Evolutionary conservation across 2,113 vertebrate species (phyloP), one percentile per base, ranked within the genome.

Genomic region (Motacilla tschutschensis): DNA sequence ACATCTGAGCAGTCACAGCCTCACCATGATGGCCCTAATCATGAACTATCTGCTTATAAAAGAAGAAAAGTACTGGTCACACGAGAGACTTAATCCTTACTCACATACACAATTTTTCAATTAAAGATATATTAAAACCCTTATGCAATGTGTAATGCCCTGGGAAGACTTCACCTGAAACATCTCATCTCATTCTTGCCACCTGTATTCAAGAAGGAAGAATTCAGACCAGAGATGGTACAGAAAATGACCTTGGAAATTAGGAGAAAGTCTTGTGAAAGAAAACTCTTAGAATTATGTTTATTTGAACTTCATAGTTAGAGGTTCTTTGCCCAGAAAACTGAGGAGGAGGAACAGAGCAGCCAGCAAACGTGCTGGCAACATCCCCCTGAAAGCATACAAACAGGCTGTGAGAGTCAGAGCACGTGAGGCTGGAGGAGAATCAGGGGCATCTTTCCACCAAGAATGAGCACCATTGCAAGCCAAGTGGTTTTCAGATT

Each of bases 161-260:
- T 26, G 10, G 10, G 46, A 81, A 78, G 48, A n/a, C 26, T 15
- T 54, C 24, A 80, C 8, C 25, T 62, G 43, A 46, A 90, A 46
- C 46, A 50, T 12, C 54, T 53, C 0, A 0, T 7, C 20, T 1
- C 10, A 10, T 21, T 80, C 28, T 48, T 10, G 6, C 17, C 33
- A 48, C 51, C 41, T 21, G 11, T 14, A 9, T 36, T 71, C 16
- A 33, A 41, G 17, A 14, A 81, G 44, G 25, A 87, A 14, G 21
- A 57, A 48, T 25, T 55, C 24, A 59, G 62, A 48, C 25, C 5
- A 63, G 25, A 69, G 85, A 41, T 0, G 2, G 14, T 22, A 41
- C 17, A 72, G 31, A 58, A 48, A 70, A 62, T 5, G 3, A 53
- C 22, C 17, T 6, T 3, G n/a, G 29, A 60, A 58, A 58, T 29